Base-by-base conservation (phyloP, 2,888 invertebrate genomes). In the Smittia aterrima region DNA sequence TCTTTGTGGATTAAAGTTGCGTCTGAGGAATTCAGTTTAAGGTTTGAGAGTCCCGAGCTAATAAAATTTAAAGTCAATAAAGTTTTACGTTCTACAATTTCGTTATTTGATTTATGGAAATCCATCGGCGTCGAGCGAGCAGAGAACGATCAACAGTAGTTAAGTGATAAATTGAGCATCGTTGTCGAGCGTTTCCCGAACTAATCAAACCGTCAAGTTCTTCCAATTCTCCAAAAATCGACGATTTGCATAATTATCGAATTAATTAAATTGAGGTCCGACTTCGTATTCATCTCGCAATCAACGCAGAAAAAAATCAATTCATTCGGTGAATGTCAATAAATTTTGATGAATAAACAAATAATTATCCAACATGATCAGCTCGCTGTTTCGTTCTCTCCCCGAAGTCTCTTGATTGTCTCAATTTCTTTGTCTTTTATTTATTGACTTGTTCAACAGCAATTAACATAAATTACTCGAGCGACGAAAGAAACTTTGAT, bases 381-480 rank as follows among this genome's bases (percentile, higher is more conserved):
- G 2, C n/a, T 2, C 47, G 32, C 32, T 32, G 47, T 47, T 47
- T n/a, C 47, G 13, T 47, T 47, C 47, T 47, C 47, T 32, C 4
- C 32, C 32, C 16, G 53, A 53, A n/a, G 40, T 40, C 11, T 54
- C 18, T 62, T 22, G 24, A 62, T 13, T 22, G 62, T 22, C 38
- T 68, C 53, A 53, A 20, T 68, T 67, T 67, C 47, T 54, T 54
- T 54, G 67, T 68, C 22, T 41, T 24, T 27, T 38, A 68, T 68
- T 68, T 68, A 68, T 68, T 68, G 71, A 71, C 71, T 71, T 71
- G 71, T 71, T 18, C 71, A 13, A 66, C 32, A 25, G 27, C 71
- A 54, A 71, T 71, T 71, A 71, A 71, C 71, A 71, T 71, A 71
- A 71, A 68, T 68, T 47, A 68, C 68, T n/a, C 47, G 16, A 24